Evolutionary conservation across 2,113 vertebrate species (phyloP), one percentile per base, ranked within the genome.

Genomic region (Rhinolophus sinicus): DNA sequence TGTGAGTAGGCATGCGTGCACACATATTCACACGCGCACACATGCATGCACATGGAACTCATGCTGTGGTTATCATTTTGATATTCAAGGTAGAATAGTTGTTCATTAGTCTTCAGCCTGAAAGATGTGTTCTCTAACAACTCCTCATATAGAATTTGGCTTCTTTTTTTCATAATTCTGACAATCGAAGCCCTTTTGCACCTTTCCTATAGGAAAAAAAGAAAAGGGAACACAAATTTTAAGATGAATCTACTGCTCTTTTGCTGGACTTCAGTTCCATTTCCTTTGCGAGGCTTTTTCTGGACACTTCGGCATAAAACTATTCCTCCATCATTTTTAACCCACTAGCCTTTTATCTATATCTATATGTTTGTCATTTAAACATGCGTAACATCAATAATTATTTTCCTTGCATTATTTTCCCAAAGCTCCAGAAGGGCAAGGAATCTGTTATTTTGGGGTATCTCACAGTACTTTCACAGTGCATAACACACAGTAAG

Each of bases 131-230:
- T 97, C 73, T 30, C 77, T 0, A 91, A 98, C 54, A 99, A 97
- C 4, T 96, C 69, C 98, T 98, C n/a, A 96, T 98, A 89, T 98
- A 98, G 95, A 96, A 97, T 35, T 85, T 75, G 47, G 98, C 58
- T 95, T 96, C 60, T 69, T 97, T 69, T 97, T 38, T 50, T 50
- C 93, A 91, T 98, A 99, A 89, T 99, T 97, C 75, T 82, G 98
- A 96, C 98, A 99, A 28, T 99, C 87, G 69, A 96, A 90, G 19
- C 98, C 98, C 98, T 98, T 99, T 84, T 98, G 97, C 94, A 99
- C 1, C 52, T 97, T 98, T 97, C 97, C 98, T 99, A 77, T 75
- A 86, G 2, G 18, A 90, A 82, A 76, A 84, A 92, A 8, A 67
- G 62, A 97, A 97, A 85, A 56, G 54, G 28, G 13, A 54, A 56